Evolutionary conservation across 2,113 vertebrate genomes (phyloP), one percentile per base, ranked within the genome.

Genomic region (Prietella phreatophila): DNA sequence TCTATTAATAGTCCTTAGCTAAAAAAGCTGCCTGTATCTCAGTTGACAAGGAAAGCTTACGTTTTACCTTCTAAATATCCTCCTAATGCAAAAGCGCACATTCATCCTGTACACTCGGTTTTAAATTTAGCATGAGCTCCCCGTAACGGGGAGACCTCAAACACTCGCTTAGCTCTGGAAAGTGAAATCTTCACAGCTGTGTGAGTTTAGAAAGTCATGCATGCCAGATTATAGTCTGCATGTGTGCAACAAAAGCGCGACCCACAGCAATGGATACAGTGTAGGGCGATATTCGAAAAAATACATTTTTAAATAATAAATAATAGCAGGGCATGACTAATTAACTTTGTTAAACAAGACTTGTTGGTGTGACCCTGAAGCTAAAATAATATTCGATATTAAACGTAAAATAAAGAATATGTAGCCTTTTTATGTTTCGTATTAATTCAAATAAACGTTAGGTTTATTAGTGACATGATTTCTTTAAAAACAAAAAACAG

Each of bases 211-310:
- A 82, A 82, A 42, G 56, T 42, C 33, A 39, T 60, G 30, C 79
- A 82, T 82, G 80, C 56, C 80, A 82, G 56, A 82, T 82, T 82
- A 82, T 60, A 42, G 80, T 82, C 56, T 82, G 61, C 80, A 61
- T 82, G 5, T 82, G 80, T 82, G 80, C 14, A 61, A 61, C 80
- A 82, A 61, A 61, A 82, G 33, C 33, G 6, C 9, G 33, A 39
- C 33, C 56, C 36, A 61, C 56, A 36, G 20, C 33, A 42, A 61
- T 42, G 58, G 14, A 61, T 36, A 42, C 11, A 42, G 33, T 61
- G 22, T 25, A 82, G 15, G 80, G 61, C 80, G 27, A 42, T 22
- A 81, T 58, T 33, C 58, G 3, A 11, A 33, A 58, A 47, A 81
- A n/a, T n/a, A n/a, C n/a, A n/a, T n/a, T n/a, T n/a, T n/a, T n/a